A percentile compares a stretch with the other conserved stretches of the same genome.
Evolutionary conservation across 2,888 invertebrate genomes (phyloP).

Genomic region (Neuroscelio doddi): DNA sequence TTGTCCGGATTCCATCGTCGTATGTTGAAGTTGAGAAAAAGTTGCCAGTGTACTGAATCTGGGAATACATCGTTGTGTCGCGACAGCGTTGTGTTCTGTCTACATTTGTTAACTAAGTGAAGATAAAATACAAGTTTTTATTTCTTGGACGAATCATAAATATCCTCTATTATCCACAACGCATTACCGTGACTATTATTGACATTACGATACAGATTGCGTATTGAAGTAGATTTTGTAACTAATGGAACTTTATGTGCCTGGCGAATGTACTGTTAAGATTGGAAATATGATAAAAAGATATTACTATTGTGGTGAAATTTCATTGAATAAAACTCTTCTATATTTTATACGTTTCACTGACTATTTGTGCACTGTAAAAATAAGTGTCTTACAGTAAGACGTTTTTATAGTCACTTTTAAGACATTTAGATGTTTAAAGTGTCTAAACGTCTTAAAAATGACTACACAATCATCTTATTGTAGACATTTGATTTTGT

Average conservation of each 20-base stretch:
- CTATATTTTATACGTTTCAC: too few species aligned
- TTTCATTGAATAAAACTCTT: too few species aligned
- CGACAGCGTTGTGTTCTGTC: background rate
- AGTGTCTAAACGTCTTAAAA: too few species aligned
- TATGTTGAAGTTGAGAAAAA: slow-evolving; percentile 1
- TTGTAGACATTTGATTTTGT: too few species aligned
- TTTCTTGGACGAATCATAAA: slow-evolving; percentile 15
- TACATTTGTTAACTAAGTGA: slow-evolving; percentile 15
- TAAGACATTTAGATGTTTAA: too few species aligned
- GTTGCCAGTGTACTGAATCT: background rate
- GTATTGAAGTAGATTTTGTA: background rate
- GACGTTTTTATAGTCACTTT: too few species aligned
- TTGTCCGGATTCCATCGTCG: slow-evolving; percentile 1
- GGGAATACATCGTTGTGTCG: background rate
- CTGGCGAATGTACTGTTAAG: background rate
- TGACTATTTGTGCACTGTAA: too few species aligned
- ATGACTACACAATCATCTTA: too few species aligned
- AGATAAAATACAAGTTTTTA: slow-evolving; percentile 15
- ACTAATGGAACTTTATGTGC: background rate
- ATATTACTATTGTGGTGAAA: background rate
- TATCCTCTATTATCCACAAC: too few species aligned
- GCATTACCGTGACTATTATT: too few species aligned
- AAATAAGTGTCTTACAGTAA: too few species aligned
- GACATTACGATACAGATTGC: too few species aligned
- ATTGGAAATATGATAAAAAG: background rate